Evolutionary conservation across 1,140 invertebrate species (phyloP), one percentile per base, ranked within the genome.

Genomic region (Diabrotica virgifera): DNA sequence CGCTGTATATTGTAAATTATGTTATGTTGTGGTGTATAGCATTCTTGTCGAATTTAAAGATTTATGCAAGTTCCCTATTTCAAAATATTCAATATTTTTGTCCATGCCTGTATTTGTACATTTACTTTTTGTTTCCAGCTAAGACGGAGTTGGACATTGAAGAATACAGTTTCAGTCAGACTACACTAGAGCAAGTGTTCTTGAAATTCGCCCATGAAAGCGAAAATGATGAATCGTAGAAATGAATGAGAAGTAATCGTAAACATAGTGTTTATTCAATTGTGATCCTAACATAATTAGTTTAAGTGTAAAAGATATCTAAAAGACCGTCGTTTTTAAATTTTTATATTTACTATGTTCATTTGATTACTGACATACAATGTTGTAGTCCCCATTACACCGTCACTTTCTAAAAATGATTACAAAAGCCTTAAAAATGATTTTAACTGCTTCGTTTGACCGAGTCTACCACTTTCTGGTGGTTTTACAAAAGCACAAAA

Each of bases 91-190:
- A n/a, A n/a, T n/a, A n/a, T n/a, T n/a, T n/a, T n/a, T n/a, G n/a
- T n/a, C n/a, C n/a, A n/a, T n/a, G n/a, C n/a, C n/a, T n/a, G 4
- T 24, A 24, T 24, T 24, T 24, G 24, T 24, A 24, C 24, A 24
- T 24, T 24, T 24, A 2, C 1, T 24, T 24, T 24, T 24, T 24
- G 8, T 46, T 82, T 82, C 11, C 80, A 91, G 89, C 88, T 24
- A 92, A 92, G 80, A 77, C 84, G 55, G 85, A 86, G 70, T 78
- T 90, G 63, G 86, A 89, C 67, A 88, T 93, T 64, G 86, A 90
- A 72, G 91, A 93, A 73, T 93, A 93, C 80, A 90, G 89, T 69
- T 91, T 93, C 76, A 92, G 90, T 75, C 91, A 93, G 78, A 93
- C 91, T 5, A 93, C 90, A 0, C 74, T 93, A 70, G 91, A 94